Evolutionary conservation across 37 sponge, comb jelly and placozoan species (phyloP).

Genomic region (Mnemiopsis leidyi): DNA sequence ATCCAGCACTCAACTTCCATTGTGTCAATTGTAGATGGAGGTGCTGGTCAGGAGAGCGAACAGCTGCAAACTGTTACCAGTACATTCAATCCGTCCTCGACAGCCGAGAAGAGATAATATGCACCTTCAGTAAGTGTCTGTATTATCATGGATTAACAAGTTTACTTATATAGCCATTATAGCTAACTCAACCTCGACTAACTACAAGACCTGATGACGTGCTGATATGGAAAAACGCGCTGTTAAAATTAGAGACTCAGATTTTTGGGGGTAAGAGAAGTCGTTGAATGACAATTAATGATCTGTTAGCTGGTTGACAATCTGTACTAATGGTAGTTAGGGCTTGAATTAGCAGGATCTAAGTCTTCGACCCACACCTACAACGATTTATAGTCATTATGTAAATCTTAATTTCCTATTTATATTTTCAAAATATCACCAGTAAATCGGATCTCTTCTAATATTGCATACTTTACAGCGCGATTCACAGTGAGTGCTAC

Average conservation of each 20-base stretch:
- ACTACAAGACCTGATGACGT: background rate
- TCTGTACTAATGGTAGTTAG: background rate
- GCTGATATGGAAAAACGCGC: background rate
- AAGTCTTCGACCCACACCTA: background rate
- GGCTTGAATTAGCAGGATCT: background rate
- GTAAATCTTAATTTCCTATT: background rate
- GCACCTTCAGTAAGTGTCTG: too few relatives aligned
- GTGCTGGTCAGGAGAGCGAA: too few relatives aligned
- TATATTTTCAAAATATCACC: background rate
- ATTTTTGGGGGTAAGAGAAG: background rate
- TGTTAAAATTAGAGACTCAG: background rate
- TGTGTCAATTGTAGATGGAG: background rate
- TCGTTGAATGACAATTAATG: background rate
- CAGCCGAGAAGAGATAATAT: too few relatives aligned
- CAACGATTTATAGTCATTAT: background rate
- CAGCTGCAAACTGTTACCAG: background rate
- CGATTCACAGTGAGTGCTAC: background rate
- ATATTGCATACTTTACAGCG: too few relatives aligned
- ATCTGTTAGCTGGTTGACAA: background rate
- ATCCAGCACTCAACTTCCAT: background rate
- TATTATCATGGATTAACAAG: too few relatives aligned
- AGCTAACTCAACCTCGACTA: too few relatives aligned
- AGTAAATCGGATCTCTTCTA: background rate
- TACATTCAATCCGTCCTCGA: background rate
- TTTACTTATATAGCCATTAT: too few relatives aligned